A percentile compares a stretch with the other conserved stretches of the same genome.
phyloP scores from a whole-genome alignment of 2,888 invertebrate genomes.

The Drosophila nr. fundita region DNA sequence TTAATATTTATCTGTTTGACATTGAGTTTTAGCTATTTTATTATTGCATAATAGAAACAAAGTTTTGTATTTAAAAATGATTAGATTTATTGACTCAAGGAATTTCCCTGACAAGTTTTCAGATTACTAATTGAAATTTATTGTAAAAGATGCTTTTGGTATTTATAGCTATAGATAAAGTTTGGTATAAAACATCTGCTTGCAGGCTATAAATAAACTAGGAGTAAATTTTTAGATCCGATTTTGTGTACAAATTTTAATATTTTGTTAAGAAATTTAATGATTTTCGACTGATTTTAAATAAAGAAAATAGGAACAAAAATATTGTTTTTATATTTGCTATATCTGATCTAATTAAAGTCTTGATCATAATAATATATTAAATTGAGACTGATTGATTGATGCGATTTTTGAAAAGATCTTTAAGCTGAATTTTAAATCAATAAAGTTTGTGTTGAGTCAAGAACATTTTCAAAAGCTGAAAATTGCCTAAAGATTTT shows the following conservation, averaged over 20 bases:
- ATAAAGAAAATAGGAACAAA: not conserved
- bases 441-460: not conserved
- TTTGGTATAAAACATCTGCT: not conserved
- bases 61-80: slow-evolving; percentile 3
- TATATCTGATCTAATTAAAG: not conserved
- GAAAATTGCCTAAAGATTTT: not conserved
- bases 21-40: slow-evolving; percentile 21
- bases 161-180: not conserved
- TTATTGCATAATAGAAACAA: slow-evolving; percentile 10
- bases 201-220: not conserved
- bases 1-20: slow-evolving; percentile 31
- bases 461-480: not conserved
- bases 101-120: not conserved
- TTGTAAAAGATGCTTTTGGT: not conserved
- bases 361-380: not conserved
- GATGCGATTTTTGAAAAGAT: not conserved
- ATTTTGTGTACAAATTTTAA: not conserved
- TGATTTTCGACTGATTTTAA: not conserved
- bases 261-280: not conserved
- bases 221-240: not conserved
- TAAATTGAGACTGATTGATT: not conserved
- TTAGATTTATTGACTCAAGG: not conserved
- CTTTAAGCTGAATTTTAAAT: not conserved
- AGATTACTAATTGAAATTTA: slow-evolving; percentile 16
- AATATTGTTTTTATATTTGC: not conserved